A percentile compares a stretch with the other conserved stretches of the same genome.
These are phyloP conservation scores for Cyprinodon tularosa DNA, from an alignment of 2,113 vertebrate species.

Conservation along the genomic window DNA sequence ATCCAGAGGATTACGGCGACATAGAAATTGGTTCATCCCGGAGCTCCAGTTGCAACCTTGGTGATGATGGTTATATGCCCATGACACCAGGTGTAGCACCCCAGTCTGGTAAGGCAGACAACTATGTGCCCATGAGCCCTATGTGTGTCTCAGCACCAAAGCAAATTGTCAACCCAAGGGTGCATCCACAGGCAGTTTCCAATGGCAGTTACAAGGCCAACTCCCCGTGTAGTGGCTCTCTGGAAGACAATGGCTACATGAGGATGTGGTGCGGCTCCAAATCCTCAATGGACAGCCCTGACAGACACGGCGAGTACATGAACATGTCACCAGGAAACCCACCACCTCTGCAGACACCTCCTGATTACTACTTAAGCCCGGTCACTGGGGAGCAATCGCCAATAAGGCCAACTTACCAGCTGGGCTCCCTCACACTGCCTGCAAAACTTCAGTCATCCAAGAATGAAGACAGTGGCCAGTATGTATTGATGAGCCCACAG, in stretches of 20 bases:
- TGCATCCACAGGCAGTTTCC: conserved; percentile 67
- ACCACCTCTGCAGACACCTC: conserved; percentile 73
- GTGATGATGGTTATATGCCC: conserved; percentile 92
- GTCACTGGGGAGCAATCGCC: conserved; percentile 44
- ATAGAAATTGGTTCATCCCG: conserved; percentile 87
- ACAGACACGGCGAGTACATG: conserved; percentile 88
- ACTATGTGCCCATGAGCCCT: conserved; percentile 92
- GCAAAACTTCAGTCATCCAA: conserved; percentile 79
- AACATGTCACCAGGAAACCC: conserved; percentile 90
- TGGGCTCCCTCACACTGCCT: conserved; percentile 82
- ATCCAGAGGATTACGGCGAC: conserved; percentile 94
- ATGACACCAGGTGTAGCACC: conserved; percentile 86
- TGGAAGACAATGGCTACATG: conserved; percentile 92
- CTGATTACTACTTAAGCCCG: conserved; percentile 73
- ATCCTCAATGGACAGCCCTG: conserved; percentile 81
- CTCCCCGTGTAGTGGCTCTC: conserved; percentile 84
- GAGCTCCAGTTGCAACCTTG: conserved; percentile 82
- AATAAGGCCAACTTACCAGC: conserved; percentile 66
- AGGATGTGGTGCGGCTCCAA: conserved; percentile 90
- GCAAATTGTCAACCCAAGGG: conserved; percentile 87
- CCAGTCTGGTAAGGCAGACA: conserved; percentile 69
- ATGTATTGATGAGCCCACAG: conserved; percentile 92
- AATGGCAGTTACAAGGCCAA: conserved; percentile 74
- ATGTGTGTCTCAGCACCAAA: conserved; percentile 91
- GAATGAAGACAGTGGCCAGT: conserved; percentile 83